Percentiles rank a stretch among this genome's conserved stretches.
Conservation (phyloP, 2,113 vertebrate genomes). For the Glaucidium brasilianum region DNA sequence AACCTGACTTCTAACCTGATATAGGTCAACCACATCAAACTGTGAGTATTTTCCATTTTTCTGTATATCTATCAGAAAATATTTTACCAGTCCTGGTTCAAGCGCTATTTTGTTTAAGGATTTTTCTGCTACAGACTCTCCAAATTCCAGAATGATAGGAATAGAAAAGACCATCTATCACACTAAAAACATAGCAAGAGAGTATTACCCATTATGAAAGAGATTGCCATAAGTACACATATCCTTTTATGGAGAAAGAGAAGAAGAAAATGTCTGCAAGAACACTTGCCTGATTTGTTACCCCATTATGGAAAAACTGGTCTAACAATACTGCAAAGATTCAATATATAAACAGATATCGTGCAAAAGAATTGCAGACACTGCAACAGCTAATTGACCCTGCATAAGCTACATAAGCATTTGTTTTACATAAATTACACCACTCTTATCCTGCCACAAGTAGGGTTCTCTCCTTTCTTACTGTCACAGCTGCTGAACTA, state of each 20-base stretch:
- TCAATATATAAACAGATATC: constrained; percentile 15
- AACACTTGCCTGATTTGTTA: constrained; percentile 24
- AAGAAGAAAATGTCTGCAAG: background rate
- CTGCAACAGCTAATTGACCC: constrained; percentile 8
- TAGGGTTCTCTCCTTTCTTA: background rate
- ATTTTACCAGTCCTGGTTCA: background rate
- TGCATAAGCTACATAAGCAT: background rate
- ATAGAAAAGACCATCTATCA: constrained; percentile 4
- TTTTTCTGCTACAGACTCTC: background rate
- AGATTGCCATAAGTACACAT: background rate
- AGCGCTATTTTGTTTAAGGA: background rate
- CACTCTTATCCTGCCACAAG: background rate
- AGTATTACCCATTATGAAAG: background rate
- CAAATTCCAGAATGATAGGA: background rate
- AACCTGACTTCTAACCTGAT: background rate
- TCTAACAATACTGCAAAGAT: constrained; percentile 34
- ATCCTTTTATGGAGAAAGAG: constrained; percentile 53
- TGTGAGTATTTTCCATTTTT: background rate
- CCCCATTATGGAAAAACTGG: constrained; percentile 27
- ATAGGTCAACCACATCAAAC: background rate
- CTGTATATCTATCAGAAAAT: background rate
- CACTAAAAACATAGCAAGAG: background rate
- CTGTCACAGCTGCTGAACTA: background rate
- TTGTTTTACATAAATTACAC: constrained; percentile 17
- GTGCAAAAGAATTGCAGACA: background rate